A percentile compares a stretch with the other conserved stretches of the same genome.
Evolutionary conservation across 2,113 vertebrate genomes (phyloP).

Genomic region (Nycticorax nycticorax): DNA sequence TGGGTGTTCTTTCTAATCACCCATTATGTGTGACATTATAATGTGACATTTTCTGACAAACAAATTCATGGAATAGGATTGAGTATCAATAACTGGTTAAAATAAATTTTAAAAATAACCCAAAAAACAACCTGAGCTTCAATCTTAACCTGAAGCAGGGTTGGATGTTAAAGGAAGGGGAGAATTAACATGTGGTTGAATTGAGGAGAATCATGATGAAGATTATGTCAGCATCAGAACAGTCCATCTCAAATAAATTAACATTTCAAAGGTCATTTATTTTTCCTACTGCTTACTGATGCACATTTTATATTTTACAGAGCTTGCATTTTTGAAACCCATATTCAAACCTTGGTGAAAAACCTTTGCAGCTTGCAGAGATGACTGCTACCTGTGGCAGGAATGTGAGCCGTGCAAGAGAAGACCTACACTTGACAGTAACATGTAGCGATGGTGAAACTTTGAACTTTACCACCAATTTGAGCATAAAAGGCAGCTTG

Average conservation of each 20-base stretch:
- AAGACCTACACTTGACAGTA: background rate
- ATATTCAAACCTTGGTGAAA: background rate
- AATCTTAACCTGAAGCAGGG: background rate
- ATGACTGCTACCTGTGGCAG: background rate
- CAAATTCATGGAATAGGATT: background rate
- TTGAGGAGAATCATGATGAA: background rate
- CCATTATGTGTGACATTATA: no score
- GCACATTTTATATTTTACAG: background rate
- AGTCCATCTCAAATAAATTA: background rate
- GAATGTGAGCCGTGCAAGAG: background rate
- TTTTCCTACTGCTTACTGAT: background rate
- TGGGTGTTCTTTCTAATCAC: background rate
- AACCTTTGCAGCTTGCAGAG: background rate
- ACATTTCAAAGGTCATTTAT: background rate
- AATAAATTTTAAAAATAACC: background rate
- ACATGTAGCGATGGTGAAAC: background rate
- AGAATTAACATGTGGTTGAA: accelerated
- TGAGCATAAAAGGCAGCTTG: background rate
- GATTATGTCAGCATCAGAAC: background rate
- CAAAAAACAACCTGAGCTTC: background rate
- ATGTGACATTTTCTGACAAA: background rate
- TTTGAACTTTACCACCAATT: background rate
- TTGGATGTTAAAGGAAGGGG: background rate
- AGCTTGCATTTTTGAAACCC: background rate
- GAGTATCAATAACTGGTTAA: background rate